Base-by-base conservation (phyloP, 2,113 vertebrate species). In the Sylvietta virens region DNA sequence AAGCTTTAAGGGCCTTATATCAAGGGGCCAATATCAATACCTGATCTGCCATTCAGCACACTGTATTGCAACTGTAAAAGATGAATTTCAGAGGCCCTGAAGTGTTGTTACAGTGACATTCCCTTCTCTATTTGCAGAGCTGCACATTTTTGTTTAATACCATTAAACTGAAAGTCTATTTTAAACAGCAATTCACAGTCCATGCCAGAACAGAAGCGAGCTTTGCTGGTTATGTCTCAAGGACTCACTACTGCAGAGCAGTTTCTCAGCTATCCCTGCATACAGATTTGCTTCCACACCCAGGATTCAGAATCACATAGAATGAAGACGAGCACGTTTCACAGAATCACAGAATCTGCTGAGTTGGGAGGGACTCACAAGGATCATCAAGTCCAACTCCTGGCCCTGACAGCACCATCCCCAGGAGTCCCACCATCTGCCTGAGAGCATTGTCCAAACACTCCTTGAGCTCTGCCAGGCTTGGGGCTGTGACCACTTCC, bases 41-140 rank as follows among this genome's bases (percentile, higher is more conserved):
- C 48, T 91, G 64, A 81, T 86, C 72, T 95, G 65, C 69, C 76
- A 92, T 83, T 96, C 90, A 78, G 67, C n/a, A 82, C 71, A 50
- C 28, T 39, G 21, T 11, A 48, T 30, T 44, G 48, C 80, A 95
- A 56, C 69, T 61, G 50, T 60, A 78, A 86, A 81, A 81, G 76
- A 89, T 66, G 47, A 62, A 88, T 90, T 86, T 88, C 64, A 88
- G 88, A 86, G 39, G 21, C 81, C 53, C 86, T 64, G 50, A 71
- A 88, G 87, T 77, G 64, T 30, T 93, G 64, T 78, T 95, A 83
- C 51, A 86, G 40, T 71, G 80, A 73, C 69, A 90, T 85, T 92
- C 53, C 31, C 27, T 61, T 58, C 67, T 93, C 73, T 53, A 9
- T 86, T 66, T 88, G 73, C 72, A 91, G 65, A 94, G 40, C 69